phyloP scores from a whole-genome alignment of 1,140 invertebrate species.

The Odontomachus brunneus region DNA sequence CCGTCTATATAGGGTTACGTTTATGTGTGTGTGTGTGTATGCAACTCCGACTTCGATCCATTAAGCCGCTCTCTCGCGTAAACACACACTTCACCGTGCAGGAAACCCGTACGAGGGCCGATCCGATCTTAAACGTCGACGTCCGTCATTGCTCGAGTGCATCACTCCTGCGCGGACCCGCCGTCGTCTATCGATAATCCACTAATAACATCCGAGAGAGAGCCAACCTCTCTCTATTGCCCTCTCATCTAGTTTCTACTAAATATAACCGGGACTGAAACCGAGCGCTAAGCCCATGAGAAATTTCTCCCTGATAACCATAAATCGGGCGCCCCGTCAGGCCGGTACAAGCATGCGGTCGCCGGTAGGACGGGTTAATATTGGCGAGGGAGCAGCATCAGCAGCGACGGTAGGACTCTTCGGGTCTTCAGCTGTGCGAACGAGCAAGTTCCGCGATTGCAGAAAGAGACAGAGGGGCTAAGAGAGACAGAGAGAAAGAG shows the following conservation, averaged over 20 bases:
- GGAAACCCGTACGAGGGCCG: neutral
- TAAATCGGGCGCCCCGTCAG: conserved; percentile 59
- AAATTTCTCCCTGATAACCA: conserved; percentile 59
- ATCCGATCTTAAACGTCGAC: conserved; percentile 33
- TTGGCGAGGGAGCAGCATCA: conserved; percentile 9
- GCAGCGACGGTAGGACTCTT: conserved; percentile 10
- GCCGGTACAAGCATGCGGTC: conserved; percentile 25
- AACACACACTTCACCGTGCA: conserved; percentile 2
- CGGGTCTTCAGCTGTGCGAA: conserved; percentile 32
- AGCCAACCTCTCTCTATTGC: conserved; percentile 1
- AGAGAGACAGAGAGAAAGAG: conserved; percentile 13
- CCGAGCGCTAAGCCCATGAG: conserved; percentile 40
- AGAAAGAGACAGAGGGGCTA: conserved; percentile 16
- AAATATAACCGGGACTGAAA: conserved; percentile 45
- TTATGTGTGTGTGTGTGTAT: no score
- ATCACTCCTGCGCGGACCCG: neutral
- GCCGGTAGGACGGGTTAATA: conserved; percentile 66
- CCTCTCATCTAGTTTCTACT: conserved; percentile 15
- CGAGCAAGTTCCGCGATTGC: conserved; percentile 33
- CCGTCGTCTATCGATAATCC: conserved; percentile 32
- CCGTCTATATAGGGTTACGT: no score
- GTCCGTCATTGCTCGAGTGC: neutral
- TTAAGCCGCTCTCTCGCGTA: conserved; percentile 7
- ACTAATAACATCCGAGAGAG: conserved; percentile 40
- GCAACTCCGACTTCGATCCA: conserved; percentile 2